Conservation (phyloP, 2,888 invertebrate genomes). For the Sicus ferrugineus region DNA sequence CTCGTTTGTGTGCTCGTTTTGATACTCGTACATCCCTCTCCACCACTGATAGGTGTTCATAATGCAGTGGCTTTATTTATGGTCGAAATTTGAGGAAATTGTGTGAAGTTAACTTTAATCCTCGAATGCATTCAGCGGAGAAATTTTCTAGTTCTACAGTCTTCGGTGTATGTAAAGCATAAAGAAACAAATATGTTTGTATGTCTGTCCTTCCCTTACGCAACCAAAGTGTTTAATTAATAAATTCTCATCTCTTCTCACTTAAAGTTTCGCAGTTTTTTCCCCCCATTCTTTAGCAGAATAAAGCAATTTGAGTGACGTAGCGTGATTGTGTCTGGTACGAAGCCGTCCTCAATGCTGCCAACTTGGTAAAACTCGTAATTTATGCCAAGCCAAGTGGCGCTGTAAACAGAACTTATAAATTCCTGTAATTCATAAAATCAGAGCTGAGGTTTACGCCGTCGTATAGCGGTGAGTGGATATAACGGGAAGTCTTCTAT, state of each 20-base stretch:
- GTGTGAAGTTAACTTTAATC: not conserved
- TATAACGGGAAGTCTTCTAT: slow-evolving; percentile 40
- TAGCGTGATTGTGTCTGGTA: slow-evolving; percentile 26
- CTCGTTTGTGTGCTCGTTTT: not conserved
- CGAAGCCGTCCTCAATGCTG: slow-evolving; percentile 6
- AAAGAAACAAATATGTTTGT: too few species aligned
- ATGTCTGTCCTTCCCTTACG: too few species aligned
- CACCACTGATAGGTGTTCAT: slow-evolving; percentile 10
- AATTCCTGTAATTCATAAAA: slow-evolving; percentile 13
- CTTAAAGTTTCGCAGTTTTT: too few species aligned
- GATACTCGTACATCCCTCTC: not conserved
- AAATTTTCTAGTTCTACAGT: too few species aligned
- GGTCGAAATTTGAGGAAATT: slow-evolving; percentile 2
- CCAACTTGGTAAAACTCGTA: too few species aligned
- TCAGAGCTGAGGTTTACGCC: not conserved
- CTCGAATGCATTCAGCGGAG: too few species aligned
- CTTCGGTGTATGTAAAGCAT: too few species aligned
- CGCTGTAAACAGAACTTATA: slow-evolving; percentile 22
- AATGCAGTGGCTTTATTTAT: slow-evolving; percentile 10
- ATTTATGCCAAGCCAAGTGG: too few species aligned
- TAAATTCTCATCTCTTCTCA: too few species aligned
- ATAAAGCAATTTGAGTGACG: slow-evolving; percentile 5
- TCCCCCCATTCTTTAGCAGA: too few species aligned
- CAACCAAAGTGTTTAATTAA: not conserved
- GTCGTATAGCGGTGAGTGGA: not conserved